Base-by-base conservation (phyloP, 2,113 vertebrate species). In the Castor canadensis region DNA sequence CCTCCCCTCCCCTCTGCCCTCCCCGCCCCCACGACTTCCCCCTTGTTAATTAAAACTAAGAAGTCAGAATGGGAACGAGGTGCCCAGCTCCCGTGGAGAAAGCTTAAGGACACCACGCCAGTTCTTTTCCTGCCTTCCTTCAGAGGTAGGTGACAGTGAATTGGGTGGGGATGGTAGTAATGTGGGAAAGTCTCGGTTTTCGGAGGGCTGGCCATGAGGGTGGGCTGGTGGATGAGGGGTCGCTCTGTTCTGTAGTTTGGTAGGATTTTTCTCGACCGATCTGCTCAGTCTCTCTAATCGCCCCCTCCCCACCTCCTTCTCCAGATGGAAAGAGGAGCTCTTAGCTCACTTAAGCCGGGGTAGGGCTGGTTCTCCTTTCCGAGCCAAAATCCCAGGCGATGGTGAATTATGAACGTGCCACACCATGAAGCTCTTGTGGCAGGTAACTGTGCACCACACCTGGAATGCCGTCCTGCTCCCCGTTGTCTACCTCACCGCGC, bases 391-490 rank as follows among this genome's bases (percentile, higher is more conserved):
- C 98, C 99, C 98, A 99, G 98, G 99, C 98, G 98, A 99, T 99
- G 99, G 99, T 99, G 99, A 99, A 99, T 99, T 99, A 99, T 99
- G 99, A 99, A 99, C 99, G 99, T 99, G 99, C 99, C 99, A 99
- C 99, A 99, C 98, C 99, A 99, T 99, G 99, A 99, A 99, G 99
- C 99, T 99, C 99, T 98, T 99, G 99, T 98, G 99, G 99, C 99
- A 99, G 99, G 99, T 99, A 99, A 99, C 99, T 99, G 99, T 99
- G 99, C 99, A 99, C 99, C 99, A 99, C 99, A 98, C 99, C 99
- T 99, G 99, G 99, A 99, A 99, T 97, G 98, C 99, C 98, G 98
- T 99, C 99, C 99, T 99, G 98, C 98, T 99, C 97, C 99, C 99
- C 98, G 98, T 99, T 97, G 98, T 99, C 99, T 99, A 98, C 98